phyloP scores from a whole-genome alignment of 2,797 vertebrate genomes.

The Falco concolor region DNA sequence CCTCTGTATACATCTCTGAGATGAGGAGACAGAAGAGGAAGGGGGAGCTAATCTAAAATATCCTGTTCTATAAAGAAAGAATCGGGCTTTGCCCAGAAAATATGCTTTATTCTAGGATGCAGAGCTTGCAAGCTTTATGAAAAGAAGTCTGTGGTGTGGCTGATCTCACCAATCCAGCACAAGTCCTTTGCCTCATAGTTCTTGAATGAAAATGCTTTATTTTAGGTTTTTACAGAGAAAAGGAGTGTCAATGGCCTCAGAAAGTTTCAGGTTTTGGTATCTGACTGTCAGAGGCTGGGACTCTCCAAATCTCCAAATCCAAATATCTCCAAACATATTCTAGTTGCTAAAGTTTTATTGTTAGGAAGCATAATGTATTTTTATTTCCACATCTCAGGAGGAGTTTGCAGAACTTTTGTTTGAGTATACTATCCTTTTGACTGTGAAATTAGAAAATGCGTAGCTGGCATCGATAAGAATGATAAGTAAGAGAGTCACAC shows the following conservation, averaged over 20 bases:
- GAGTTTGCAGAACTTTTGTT: not conserved
- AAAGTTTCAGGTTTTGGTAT: not conserved
- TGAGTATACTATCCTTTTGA: not conserved
- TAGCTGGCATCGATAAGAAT: not conserved
- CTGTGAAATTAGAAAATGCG: not conserved
- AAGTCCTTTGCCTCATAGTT: not conserved
- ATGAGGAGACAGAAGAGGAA: not conserved
- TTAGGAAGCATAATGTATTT: not conserved
- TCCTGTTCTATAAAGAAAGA: not conserved
- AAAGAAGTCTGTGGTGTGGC: not conserved
- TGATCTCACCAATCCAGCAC: not conserved
- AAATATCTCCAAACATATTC: not conserved
- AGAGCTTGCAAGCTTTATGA: not conserved
- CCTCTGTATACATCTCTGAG: not conserved
- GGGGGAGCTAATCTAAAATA: not conserved
- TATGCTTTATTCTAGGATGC: not conserved
- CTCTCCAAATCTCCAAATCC: not conserved
- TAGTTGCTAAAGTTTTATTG: not conserved
- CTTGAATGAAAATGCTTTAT: not conserved
- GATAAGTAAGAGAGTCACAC: not conserved
- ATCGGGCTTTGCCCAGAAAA: not conserved
- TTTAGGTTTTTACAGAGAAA: not conserved
- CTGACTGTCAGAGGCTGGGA: accelerated
- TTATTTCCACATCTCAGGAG: not conserved
- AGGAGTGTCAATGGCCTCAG: not conserved